Evolutionary conservation across 2,888 invertebrate species (phyloP).

Genomic region (Blomia tropicalis): DNA sequence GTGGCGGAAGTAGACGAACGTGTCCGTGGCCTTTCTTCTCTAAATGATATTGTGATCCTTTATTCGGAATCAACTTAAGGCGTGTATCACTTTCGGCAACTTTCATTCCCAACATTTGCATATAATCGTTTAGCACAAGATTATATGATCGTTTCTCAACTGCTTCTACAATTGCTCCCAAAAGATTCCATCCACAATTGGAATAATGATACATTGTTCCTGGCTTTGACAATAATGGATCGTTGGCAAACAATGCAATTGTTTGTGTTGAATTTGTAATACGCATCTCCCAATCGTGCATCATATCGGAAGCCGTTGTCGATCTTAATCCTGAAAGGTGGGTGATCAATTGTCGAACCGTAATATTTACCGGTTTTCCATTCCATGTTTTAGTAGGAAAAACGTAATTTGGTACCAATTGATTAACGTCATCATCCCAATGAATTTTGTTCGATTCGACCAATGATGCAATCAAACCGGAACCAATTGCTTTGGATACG

Average conservation of each 20-base stretch:
- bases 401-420: conserved; percentile 38
- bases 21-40: neutral
- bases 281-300: conserved; percentile 2
- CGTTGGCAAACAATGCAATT: conserved; percentile 42
- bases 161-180: conserved; percentile 42
- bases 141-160: conserved; percentile 1
- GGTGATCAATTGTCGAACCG: conserved; percentile 10
- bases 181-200: conserved; percentile 43
- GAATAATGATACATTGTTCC: conserved; percentile 41
- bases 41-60: conserved; percentile 30
- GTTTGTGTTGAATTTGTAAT: conserved; percentile 36
- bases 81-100: neutral
- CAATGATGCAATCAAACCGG: conserved; percentile 39
- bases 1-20: neutral
- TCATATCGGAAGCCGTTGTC: neutral
- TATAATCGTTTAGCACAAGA: conserved; percentile 6
- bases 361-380: conserved; percentile 27
- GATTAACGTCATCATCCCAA: conserved; percentile 41
- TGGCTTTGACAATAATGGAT: conserved; percentile 38
- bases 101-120: neutral
- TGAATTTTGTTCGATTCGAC: conserved; percentile 41
- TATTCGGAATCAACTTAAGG: conserved; percentile 38
- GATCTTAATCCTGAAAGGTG: neutral
- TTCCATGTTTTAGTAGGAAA: conserved; percentile 42
- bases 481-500: conserved; percentile 46